Conservation (phyloP, 2,113 vertebrate species). For the Helogale parvula region DNA sequence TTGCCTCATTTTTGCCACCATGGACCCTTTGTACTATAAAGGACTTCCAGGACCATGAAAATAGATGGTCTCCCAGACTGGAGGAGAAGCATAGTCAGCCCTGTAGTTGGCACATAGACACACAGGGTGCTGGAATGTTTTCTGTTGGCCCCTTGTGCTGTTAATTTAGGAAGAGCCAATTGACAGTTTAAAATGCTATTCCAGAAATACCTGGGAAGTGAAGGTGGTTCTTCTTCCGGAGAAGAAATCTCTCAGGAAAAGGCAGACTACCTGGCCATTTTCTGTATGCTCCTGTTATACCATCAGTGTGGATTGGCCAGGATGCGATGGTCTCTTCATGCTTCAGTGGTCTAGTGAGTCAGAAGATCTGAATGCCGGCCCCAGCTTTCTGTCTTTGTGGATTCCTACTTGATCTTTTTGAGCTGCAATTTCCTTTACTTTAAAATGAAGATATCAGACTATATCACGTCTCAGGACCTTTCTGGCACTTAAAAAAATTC, state of each 20-base stretch:
- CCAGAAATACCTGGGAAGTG: background rate
- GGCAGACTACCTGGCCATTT: background rate
- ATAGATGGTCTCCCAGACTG: background rate
- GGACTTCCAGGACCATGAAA: background rate
- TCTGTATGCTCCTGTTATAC: background rate
- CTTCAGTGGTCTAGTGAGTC: background rate
- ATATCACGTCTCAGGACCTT: background rate
- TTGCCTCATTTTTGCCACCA: background rate
- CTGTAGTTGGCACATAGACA: background rate
- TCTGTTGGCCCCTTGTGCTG: background rate
- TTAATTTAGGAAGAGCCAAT: background rate
- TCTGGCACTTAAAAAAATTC: slow-evolving; percentile 18
- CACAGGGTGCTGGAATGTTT: background rate
- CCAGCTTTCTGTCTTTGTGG: background rate
- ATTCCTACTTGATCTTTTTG: background rate
- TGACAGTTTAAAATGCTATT: background rate
- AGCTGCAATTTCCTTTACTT: background rate
- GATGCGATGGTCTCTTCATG: background rate
- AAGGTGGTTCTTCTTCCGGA: background rate
- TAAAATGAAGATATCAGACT: background rate
- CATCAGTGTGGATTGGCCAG: background rate
- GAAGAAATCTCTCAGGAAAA: background rate
- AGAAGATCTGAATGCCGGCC: background rate
- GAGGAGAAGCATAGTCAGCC: background rate
- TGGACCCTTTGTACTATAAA: background rate